A percentile compares a stretch with the other conserved stretches of the same genome.
phyloP scores from a whole-genome alignment of 2,888 invertebrate genomes.

The Xiphydria camelus region DNA sequence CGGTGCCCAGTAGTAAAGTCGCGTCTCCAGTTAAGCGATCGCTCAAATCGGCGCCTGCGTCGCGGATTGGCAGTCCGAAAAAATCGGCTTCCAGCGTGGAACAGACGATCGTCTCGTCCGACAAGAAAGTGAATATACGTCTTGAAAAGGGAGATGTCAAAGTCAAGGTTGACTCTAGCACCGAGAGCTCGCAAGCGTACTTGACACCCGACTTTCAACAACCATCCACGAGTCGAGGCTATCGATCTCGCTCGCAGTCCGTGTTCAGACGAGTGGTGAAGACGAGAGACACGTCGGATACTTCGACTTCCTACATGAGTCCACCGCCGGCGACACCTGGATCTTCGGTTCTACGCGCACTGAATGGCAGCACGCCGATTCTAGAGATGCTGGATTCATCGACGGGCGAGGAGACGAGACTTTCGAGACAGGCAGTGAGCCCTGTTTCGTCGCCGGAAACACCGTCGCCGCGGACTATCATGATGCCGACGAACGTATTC shows the following conservation, averaged over 20 bases:
- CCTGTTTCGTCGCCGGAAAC: conserved; percentile 54
- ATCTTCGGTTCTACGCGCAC: conserved; percentile 1
- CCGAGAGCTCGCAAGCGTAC: conserved; percentile 38
- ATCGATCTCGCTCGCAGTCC: neutral
- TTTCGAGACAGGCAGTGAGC: conserved; percentile 35
- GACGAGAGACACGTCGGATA: conserved; percentile 44
- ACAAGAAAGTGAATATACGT: neutral
- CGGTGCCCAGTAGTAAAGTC: conserved; percentile 30
- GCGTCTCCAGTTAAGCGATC: conserved; percentile 33
- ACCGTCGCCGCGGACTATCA: conserved; percentile 50
- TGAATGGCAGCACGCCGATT: conserved; percentile 41
- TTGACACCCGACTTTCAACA: conserved; percentile 24
- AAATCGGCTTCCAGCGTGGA: conserved; percentile 17
- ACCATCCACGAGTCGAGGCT: neutral
- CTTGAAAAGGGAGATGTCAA: conserved; percentile 5
- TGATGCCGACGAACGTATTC: conserved; percentile 47
- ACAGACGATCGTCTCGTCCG: neutral
- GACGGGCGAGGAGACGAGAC: conserved; percentile 29
- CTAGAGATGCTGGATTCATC: conserved; percentile 49
- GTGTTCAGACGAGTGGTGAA: conserved; percentile 6
- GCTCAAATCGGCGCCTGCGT: conserved; percentile 31
- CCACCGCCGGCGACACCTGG: conserved; percentile 36
- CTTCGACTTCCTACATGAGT: conserved; percentile 52
- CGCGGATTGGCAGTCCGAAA: conserved; percentile 31
- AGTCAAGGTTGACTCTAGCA: conserved; percentile 37